Base-by-base conservation (phyloP, 1,140 invertebrate genomes). In the Cydia splendana region DNA sequence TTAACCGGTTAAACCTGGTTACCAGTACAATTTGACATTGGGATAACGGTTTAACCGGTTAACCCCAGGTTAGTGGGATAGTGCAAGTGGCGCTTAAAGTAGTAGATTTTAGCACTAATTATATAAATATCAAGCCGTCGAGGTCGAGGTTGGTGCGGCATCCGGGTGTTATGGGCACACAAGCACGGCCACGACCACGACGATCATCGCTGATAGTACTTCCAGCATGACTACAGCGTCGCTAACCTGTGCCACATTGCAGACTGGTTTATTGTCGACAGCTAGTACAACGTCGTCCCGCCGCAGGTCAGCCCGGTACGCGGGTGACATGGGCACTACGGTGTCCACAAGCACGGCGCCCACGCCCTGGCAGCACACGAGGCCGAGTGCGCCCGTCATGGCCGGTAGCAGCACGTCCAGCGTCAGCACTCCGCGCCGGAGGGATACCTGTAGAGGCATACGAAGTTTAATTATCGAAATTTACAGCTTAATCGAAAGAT, bases 201-300 rank as follows among this genome's bases (percentile, higher is more conserved):
- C 2, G 4, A 15, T 15, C 13, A 69, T 90, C 18, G 85, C 86
- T 38, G 48, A 91, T 87, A 53, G 84, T 79, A 53, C 88, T 93
- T 84, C 95, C 95, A 15, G 96, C 93, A 3, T 96, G 87, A 90
- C 96, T 96, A 2, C 94, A 30, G 57, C 9, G n/a, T 45, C 13
- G 24, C 75, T 76, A 34, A 97, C 96, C 88, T 97, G 96, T 74
- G 96, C 95, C 76, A 97, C 95, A 65, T 94, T 96, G 7, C 94
- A 94, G 0, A 98, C 95, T 75, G 95, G 95, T 77, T 96, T 97
- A 38, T 96, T 96, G 87, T 98, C 97, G 4, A 98, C 96, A 9
- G 96, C 95, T 5, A 98, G 87, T 3, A 98, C 93, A 24, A 97
- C 94, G 86, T 98, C 98, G 20, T 96, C 96, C 6, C 95, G 92